phyloP scores from a whole-genome alignment of 2,113 vertebrate species.

The Marcusenius ussheri region DNA sequence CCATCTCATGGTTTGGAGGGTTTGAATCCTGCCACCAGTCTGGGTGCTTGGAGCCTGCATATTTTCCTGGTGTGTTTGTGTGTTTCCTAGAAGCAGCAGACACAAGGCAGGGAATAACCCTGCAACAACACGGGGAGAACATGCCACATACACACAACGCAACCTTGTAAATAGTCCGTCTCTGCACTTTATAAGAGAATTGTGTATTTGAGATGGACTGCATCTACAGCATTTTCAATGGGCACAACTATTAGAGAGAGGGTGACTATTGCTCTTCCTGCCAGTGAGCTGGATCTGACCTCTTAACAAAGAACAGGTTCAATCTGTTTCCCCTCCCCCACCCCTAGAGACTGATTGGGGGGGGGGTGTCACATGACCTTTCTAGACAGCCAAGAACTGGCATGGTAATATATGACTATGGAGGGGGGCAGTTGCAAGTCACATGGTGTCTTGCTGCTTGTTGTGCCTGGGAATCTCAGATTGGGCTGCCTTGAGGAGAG shows the following conservation, averaged over 20 bases:
- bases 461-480: constrained; percentile 37
- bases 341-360: constrained; percentile 63
- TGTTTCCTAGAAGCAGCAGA: not conserved
- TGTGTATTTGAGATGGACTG: not conserved
- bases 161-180: not conserved
- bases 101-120: not conserved
- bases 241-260: constrained; percentile 54
- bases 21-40: not conserved
- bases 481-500: constrained; percentile 26
- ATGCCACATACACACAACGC: not conserved
- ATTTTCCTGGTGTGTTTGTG: not conserved
- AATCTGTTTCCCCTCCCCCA: constrained; percentile 65
- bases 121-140: not conserved
- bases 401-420: constrained; percentile 28
- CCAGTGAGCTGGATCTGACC: constrained; percentile 69
- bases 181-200: not conserved
- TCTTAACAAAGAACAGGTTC: constrained; percentile 81
- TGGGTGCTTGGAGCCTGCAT: not conserved
- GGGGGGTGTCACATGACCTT: constrained; percentile 68
- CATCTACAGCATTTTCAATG: not conserved
- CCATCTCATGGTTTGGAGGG: not conserved
- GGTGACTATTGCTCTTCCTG: constrained; percentile 61
- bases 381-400: constrained; percentile 62
- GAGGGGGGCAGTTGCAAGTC: constrained; percentile 33
- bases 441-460: constrained; percentile 50